phyloP scores from a whole-genome alignment of 2,797 vertebrate species.

The Streptopelia turtur region DNA sequence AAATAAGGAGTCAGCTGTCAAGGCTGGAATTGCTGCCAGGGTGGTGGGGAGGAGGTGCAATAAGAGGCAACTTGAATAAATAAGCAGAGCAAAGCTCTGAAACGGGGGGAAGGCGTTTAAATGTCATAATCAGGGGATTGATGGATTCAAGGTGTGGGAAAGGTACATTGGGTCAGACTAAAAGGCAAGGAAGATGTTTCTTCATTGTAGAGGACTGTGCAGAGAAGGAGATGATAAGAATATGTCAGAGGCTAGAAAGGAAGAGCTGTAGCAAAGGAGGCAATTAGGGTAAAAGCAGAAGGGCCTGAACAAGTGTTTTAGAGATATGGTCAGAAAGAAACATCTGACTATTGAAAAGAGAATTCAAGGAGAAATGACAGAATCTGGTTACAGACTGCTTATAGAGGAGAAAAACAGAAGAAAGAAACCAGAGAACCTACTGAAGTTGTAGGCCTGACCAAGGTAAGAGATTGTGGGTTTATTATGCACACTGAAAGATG shows the following conservation, averaged over 20 bases:
- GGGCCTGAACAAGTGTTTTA: background rate
- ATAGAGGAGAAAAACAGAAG: background rate
- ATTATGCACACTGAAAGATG: background rate
- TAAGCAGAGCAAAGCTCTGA: constrained; percentile 7
- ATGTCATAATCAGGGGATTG: background rate
- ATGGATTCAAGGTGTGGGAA: constrained; percentile 1
- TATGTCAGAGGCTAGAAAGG: background rate
- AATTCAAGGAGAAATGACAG: background rate
- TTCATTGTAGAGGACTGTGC: background rate
- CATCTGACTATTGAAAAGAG: background rate
- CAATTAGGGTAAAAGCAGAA: background rate
- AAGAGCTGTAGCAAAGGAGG: background rate
- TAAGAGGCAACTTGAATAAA: constrained; percentile 21
- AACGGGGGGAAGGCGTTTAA: background rate
- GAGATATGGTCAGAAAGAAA: background rate
- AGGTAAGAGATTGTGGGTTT: background rate
- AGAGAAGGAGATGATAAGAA: background rate
- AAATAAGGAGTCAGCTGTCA: constrained; percentile 35
- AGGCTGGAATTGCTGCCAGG: constrained; percentile 2
- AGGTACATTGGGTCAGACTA: background rate
- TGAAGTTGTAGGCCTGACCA: background rate
- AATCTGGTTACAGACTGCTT: background rate
- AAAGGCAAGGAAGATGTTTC: background rate
- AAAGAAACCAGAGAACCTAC: background rate
- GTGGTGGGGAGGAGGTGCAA: background rate